Evolutionary conservation across 1,140 invertebrate species (phyloP), one percentile per base, ranked within the genome.

Genomic region (Bathynomus jamesi): DNA sequence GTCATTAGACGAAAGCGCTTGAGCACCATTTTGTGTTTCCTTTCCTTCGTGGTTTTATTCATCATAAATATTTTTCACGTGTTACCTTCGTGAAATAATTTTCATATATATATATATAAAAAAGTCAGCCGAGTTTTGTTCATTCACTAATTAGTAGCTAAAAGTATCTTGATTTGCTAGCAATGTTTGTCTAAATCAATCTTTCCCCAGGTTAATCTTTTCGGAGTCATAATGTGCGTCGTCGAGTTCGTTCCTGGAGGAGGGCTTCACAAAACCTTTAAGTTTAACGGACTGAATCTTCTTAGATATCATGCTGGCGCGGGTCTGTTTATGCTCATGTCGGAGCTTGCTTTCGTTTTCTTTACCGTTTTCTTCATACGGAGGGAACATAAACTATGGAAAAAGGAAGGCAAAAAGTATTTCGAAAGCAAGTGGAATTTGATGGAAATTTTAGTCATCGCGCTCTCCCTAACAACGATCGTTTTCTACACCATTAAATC

Each of bases 191-290:
- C 8, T 60, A 25, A 28, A 28, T n/a, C 28, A 24, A 28, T 13
- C 71, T 8, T 69, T 17, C 31, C 28, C 40, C 68, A 17, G 79
- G 80, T 82, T 8, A 83, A 87, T 73, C 78, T 87, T 21, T 86
- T 86, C 72, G 82, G 81, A 10, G 81, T 85, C 0, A 79, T 80
- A 8, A 84, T 82, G 11, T 80, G 86, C n/a, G 74, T 86, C 13
- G 81, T 81, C 3, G 86, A 87, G 78, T 84, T 85, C 75, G 69
- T 83, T 11, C 71, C 71, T 5, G 84, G 82, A 30, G 85, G 85
- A 3, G 85, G 85, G 11, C 79, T 86, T 5, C 79, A 84, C 13
- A 80, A 83, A 4, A 83, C 81, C 31, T 85, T 83, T 74, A 79
- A 84, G 63, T 83, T 87, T 71, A 85, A 88, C 64, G 81, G 77